phyloP scores from a whole-genome alignment of 2,888 invertebrate species.

The Bugula neritina region DNA sequence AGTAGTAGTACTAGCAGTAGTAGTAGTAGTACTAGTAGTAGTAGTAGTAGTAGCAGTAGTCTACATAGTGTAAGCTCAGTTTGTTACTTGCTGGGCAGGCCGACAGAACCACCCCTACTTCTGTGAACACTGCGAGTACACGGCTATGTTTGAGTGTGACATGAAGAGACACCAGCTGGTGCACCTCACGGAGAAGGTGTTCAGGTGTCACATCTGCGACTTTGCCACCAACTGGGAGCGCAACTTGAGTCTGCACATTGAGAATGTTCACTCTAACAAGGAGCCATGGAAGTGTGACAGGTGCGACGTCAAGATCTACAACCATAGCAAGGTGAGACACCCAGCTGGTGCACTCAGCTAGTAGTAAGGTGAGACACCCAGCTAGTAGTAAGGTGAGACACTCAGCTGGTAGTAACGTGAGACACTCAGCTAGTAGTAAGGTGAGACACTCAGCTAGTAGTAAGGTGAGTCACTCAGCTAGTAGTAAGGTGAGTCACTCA shows the following conservation, averaged over 20 bases:
- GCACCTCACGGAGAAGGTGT: neutral
- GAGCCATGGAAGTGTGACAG: conserved; percentile 25
- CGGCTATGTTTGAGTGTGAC: conserved; percentile 24
- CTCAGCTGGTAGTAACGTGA: too few relatives aligned
- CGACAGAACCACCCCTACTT: conserved; percentile 19
- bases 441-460: too few relatives aligned
- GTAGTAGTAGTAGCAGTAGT: neutral
- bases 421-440: too few relatives aligned
- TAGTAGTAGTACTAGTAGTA: neutral
- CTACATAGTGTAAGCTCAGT: neutral
- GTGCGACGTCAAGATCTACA: conserved; percentile 17
- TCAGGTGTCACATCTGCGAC: conserved; percentile 17
- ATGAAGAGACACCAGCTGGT: conserved; percentile 25
- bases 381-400: too few relatives aligned
- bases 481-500: too few relatives aligned
- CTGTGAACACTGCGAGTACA: conserved; percentile 25
- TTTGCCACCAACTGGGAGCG: conserved; percentile 21
- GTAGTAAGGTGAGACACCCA: too few relatives aligned
- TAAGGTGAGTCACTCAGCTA: too few relatives aligned
- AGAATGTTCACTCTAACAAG: conserved; percentile 10
- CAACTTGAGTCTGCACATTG: conserved; percentile 1
- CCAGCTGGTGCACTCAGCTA: too few relatives aligned
- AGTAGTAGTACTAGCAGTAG: neutral
- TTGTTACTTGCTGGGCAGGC: neutral
- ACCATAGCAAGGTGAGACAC: conserved; percentile 20